Percentiles rank a stretch among this genome's conserved stretches.
phyloP scores from a whole-genome alignment of 2,797 vertebrate genomes.

The Catamblyrhynchus diadema region DNA sequence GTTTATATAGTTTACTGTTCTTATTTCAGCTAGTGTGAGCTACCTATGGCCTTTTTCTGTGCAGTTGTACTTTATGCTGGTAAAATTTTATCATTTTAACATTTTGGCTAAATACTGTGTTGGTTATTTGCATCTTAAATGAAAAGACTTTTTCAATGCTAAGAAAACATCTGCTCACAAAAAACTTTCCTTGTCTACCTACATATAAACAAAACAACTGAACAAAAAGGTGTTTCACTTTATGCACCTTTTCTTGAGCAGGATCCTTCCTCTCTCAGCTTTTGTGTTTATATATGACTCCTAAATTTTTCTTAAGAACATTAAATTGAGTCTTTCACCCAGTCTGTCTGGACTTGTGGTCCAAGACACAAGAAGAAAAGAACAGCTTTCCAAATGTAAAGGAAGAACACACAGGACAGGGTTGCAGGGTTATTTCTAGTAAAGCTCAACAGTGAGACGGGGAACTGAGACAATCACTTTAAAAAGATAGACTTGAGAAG shows the following conservation, averaged over 20 bases:
- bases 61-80: neutral
- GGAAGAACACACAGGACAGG: neutral
- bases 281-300: neutral
- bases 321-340: neutral
- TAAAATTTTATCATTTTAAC: neutral
- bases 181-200: neutral
- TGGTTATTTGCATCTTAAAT: neutral
- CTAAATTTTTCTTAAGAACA: neutral
- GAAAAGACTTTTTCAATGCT: neutral
- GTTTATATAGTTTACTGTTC: neutral
- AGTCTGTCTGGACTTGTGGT: neutral
- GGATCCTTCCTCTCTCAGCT: neutral
- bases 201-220: neutral
- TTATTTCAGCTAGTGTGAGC: neutral
- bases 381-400: neutral
- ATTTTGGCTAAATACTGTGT: neutral
- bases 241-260: neutral
- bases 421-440: neutral
- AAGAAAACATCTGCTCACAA: neutral
- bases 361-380: neutral
- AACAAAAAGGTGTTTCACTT: neutral
- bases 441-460: rapidly evolving
- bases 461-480: neutral
- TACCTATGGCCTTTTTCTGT: neutral
- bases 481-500: neutral